Evolutionary conservation across 2,888 invertebrate genomes (phyloP), one percentile per base, ranked within the genome.

Genomic region (Sisyra nigra): DNA sequence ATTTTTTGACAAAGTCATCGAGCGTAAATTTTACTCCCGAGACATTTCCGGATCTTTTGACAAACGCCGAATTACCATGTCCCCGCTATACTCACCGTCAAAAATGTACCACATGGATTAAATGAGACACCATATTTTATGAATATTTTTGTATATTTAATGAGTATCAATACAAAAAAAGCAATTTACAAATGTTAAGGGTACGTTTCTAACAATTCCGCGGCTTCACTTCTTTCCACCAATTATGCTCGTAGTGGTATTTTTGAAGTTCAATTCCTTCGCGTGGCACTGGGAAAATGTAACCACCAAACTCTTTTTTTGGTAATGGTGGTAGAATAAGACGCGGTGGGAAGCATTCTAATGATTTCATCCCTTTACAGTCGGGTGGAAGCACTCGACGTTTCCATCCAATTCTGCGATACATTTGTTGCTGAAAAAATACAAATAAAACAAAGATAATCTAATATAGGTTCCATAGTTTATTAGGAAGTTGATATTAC

Each of bases 1-100:
- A 55, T 97, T 96, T 67, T 93, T 93, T 61, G 96, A 97, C 64
- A 87, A 87, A 65, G 79, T 74, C 9, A 75, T 76, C 46, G 73
- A 76, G 54, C 65, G 67, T 50, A 58, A 63, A 37, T 66, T 63
- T 51, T 58, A 62, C 47, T 51, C 54, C 42, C 57, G 55, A 47
- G 57, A 57, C 18, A 46, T 49, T 15, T 54, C 52, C 36, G 56
- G 60, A 3, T 59, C 57, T 49, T 50, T 51, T 6, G 60, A 62
- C 37, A 53, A 59, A 46, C 58, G 57, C 50, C 52, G 56, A 32
- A 33, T 14, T 18, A 19, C 18, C 19, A 11, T 37, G 11, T 17
- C 18, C n/a, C 38, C 24, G 17, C 2, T 17, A 37, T 37, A 37
- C 17, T 19, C 37, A 37, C 19, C 37, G n/a, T 19, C 19, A 19